Base-by-base conservation (phyloP, 2,888 invertebrate genomes). In the Nymphalis polychloros region DNA sequence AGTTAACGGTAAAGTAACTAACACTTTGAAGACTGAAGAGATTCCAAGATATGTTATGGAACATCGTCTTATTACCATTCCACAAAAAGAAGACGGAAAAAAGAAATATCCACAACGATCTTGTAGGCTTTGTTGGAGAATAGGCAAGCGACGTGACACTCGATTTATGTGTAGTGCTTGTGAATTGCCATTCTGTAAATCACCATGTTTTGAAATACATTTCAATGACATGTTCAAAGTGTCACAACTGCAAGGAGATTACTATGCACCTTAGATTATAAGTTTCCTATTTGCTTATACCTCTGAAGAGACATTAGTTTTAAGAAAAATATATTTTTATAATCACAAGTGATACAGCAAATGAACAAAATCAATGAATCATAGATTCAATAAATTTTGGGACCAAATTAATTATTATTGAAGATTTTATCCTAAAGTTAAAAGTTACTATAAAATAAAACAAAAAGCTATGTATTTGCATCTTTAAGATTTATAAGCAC, bases 1-100 rank as follows among this genome's bases (percentile, higher is more conserved):
- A 86, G 92, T 91, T 78, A 92, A 92, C 71, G 91, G 92, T 79
- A 92, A 91, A 78, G 84, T 86, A 76, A 81, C 86, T 75, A 80
- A 80, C 78, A 78, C 82, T 69, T 82, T 86, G 77, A 86, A 87
- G 80, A 81, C 74, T 72, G 90, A 89, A 71, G 90, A 89, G 49
- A 83, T 81, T 65, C 72, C 85, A 57, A 83, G 85, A 74, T 82
- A 84, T n/a, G 79, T 84, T 19, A 74, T 83, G 75, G 88, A 90
- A 64, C 93, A 93, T 76, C 86, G 89, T 49, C 87, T 93, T 59
- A 85, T 91, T 17, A 93, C 93, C 16, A 93, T 93, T 69, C 93
- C 93, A n/a, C 93, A 93, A 77, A 93, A 93, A 73, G 93, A 93
- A 81, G 93, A 93, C 73, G 93, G 93, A 7, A 93, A 93, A 81